Evolutionary conservation across 2,113 vertebrate species (phyloP).

Genomic region (Pollimyrus isidori): DNA sequence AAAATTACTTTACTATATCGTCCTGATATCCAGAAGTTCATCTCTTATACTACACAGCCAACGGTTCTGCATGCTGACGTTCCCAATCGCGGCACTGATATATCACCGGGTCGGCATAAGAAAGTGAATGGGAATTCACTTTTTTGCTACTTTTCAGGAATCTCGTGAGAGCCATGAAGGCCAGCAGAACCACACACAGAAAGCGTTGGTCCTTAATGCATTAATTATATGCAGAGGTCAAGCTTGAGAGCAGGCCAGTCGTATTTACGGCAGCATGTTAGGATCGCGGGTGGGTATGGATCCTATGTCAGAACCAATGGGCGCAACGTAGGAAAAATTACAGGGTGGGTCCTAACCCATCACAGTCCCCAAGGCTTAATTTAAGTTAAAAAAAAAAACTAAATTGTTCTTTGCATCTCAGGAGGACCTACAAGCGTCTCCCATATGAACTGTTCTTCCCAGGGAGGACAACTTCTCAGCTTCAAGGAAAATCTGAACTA

Average conservation of each 20-base stretch:
- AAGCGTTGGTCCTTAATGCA: neutral
- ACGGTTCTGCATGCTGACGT: neutral
- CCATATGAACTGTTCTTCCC: neutral
- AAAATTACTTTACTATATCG: neutral
- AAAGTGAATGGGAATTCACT: neutral
- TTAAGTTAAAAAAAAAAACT: neutral
- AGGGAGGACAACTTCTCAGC: neutral
- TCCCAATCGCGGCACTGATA: neutral
- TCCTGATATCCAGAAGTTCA: neutral
- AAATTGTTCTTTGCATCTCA: neutral
- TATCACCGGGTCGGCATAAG: neutral
- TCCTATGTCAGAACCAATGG: neutral
- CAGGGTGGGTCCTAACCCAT: neutral
- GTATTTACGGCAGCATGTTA: neutral
- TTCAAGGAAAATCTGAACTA: neutral
- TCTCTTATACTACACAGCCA: neutral
- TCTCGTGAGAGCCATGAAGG: neutral
- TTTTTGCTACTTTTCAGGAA: neutral
- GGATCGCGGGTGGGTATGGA: fast-evolving
- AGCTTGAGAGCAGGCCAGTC: neutral
- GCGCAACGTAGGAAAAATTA: neutral
- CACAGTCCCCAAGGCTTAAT: neutral
- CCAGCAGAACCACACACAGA: neutral
- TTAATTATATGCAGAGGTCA: neutral
- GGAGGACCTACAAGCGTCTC: neutral